Percentiles rank a stretch among this genome's conserved stretches.
These are phyloP conservation scores for Rissa tridactyla DNA, from an alignment of 2,113 vertebrate species.

Conservation along the genomic window DNA sequence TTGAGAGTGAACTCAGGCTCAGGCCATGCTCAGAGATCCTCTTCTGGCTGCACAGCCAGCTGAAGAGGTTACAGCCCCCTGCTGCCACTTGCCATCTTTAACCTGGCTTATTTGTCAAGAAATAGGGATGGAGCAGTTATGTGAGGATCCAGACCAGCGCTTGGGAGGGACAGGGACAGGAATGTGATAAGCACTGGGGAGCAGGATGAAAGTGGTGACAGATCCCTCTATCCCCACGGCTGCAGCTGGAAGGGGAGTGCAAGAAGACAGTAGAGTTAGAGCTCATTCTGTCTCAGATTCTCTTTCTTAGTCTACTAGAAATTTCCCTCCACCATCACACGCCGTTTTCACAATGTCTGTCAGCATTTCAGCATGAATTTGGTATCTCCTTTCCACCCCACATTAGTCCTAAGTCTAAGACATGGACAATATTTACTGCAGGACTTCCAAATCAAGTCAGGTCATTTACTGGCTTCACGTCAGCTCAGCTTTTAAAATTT, in stretches of 20 bases:
- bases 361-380: background rate
- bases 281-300: background rate
- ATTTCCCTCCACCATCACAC: accelerated
- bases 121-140: background rate
- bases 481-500: background rate
- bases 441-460: background rate
- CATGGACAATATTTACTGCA: background rate
- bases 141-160: background rate
- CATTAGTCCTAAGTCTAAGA: background rate
- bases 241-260: background rate
- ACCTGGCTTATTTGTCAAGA: background rate
- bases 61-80: background rate
- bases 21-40: background rate
- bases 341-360: background rate
- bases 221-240: accelerated
- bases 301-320: background rate
- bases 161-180: background rate
- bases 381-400: background rate
- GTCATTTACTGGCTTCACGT: background rate
- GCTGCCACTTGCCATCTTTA: background rate
- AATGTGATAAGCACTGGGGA: background rate
- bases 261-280: background rate
- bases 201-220: background rate
- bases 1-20: background rate
- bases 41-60: background rate